phyloP scores from a whole-genome alignment of 2,113 vertebrate genomes.

The Cyanoderma ruficeps region DNA sequence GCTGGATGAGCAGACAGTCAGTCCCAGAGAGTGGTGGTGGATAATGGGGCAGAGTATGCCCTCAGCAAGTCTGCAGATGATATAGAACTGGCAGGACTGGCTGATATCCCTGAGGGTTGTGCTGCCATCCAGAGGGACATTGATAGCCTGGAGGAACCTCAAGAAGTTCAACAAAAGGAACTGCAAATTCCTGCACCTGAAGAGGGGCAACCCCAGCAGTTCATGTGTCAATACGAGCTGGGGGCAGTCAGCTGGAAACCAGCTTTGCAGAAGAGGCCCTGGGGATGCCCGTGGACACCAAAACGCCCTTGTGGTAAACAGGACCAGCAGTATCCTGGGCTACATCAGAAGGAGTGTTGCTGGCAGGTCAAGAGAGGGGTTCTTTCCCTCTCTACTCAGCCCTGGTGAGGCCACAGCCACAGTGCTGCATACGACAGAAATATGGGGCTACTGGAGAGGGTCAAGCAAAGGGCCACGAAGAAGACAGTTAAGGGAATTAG shows the following conservation, averaged over 20 bases:
- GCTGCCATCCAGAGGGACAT: neutral
- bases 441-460: neutral
- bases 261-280: neutral
- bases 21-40: neutral
- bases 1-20: neutral
- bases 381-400: neutral
- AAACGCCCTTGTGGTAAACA: neutral
- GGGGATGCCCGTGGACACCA: neutral
- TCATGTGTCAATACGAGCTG: rapidly evolving
- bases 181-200: neutral
- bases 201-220: neutral
- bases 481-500: neutral
- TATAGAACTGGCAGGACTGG: neutral
- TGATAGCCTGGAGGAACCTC: neutral
- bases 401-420: neutral
- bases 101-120: neutral
- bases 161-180: neutral
- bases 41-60: neutral
- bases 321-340: neutral
- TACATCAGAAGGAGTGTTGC: neutral
- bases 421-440: neutral
- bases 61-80: neutral
- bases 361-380: neutral
- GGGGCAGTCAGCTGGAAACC: neutral
- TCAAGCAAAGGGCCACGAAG: neutral